Conservation (phyloP, 2,797 vertebrate genomes). For the Sebastes melanostomus region DNA sequence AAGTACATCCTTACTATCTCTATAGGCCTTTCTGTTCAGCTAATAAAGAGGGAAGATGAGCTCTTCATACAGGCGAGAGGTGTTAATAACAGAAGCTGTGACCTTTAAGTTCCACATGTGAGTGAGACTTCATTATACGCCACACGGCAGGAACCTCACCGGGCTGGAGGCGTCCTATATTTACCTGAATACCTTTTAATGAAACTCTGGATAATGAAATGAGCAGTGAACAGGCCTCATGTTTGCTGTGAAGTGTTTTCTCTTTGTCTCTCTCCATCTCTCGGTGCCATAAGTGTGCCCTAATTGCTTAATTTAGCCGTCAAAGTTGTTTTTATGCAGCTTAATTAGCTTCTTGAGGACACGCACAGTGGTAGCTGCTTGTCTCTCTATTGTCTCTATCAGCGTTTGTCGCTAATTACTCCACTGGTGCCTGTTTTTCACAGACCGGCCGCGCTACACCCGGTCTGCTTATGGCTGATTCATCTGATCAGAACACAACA, state of each 20-base stretch:
- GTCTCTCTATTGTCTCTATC: conserved; percentile 6
- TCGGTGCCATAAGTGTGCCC: conserved; percentile 22
- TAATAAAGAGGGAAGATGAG: not conserved
- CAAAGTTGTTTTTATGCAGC: conserved; percentile 45
- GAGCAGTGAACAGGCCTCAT: not conserved
- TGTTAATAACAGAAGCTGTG: not conserved
- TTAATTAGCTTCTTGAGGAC: conserved; percentile 52
- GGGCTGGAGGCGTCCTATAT: not conserved
- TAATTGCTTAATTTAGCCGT: conserved; percentile 64
- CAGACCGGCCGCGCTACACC: not conserved
- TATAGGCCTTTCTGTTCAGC: too few relatives aligned
- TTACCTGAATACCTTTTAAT: conserved; percentile 12
- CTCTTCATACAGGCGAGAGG: not conserved
- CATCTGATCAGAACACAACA: conserved; percentile 50
- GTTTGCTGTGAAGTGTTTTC: not conserved
- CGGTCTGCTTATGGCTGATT: conserved; percentile 52
- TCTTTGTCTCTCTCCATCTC: not conserved
- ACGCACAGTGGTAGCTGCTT: not conserved
- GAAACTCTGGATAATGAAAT: conserved; percentile 12
- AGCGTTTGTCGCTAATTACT: conserved; percentile 52
- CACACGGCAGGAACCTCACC: not conserved
- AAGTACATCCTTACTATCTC: not conserved
- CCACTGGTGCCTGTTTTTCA: conserved; percentile 44
- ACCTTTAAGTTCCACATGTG: not conserved
- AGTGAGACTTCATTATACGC: not conserved